Base-by-base conservation (phyloP, 2,113 vertebrate species). In the Myanophis thanlyinensis region DNA sequence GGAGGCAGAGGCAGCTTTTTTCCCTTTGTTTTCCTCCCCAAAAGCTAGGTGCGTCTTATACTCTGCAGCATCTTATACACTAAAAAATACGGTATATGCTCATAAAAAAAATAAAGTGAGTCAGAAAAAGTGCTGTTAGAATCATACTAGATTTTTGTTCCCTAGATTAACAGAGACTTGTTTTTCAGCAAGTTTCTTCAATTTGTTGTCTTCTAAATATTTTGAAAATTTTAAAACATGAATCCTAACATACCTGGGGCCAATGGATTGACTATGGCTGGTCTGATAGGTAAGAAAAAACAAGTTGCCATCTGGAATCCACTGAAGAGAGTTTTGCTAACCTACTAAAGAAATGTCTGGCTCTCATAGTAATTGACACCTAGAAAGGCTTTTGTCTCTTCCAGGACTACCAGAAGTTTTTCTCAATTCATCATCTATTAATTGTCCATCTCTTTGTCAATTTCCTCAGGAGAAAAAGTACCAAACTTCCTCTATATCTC, bases 371-470 rank as follows among this genome's bases (percentile, higher is more conserved):
- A 84, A 11, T 10, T 5, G 5, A 91, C 93, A 67, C 30, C 93
- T 10, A 20, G 12, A 13, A 5, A 62, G 52, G 9, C 62, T 88
- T 53, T 53, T 87, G 12, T 9, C 0, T 92, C 92, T 91, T 92
- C 35, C 8, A 88, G 62, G 51, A 48, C 9, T 88, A 35, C 8
- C n/a, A 51, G 54, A 6, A 30, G 53, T 8, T 90, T 25, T 9
- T 40, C 89, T 85, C 87, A 62, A 59, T 12, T 27, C 88, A 11
- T 40, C 52, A 89, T 35, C 87, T 12, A 1, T 89, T 89, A 93
- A 92, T 95, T 23, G 40, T 92, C 54, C 44, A 48, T 54, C 48
- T 89, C 46, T 93, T 90, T 80, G 52, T 73, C 0, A 51, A 85
- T 92, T 92, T 56, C 48, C 85, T 2, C 2, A 48, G 52, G 90